Conservation (phyloP, 2,888 invertebrate species). For the Tipula unca region DNA sequence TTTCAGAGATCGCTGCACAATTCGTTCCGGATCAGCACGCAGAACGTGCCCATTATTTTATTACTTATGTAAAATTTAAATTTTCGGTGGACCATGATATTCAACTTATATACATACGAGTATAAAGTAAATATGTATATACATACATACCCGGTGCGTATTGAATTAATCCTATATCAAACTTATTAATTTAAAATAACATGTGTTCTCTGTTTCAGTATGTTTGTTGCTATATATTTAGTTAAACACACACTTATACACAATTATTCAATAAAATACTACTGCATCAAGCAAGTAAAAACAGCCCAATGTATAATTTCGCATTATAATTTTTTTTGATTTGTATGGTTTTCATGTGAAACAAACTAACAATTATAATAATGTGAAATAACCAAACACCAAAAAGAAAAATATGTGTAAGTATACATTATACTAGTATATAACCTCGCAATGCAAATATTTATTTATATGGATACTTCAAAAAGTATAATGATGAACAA, state of each 20-base stretch:
- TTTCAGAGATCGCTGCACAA: too few species aligned
- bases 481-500: neutral
- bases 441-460: neutral
- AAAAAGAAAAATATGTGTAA: neutral
- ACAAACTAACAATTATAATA: constrained; percentile 2
- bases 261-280: neutral
- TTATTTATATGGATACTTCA: neutral
- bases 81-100: neutral
- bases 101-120: neutral
- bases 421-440: neutral
- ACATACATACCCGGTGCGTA: neutral
- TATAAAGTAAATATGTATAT: neutral
- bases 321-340: neutral
- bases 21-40: too few species aligned
- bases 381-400: neutral
- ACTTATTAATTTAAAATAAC: neutral
- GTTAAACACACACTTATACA: neutral
- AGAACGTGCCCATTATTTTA: neutral
- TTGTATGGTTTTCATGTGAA: neutral
- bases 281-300: neutral
- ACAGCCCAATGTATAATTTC: neutral
- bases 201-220: neutral
- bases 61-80: neutral
- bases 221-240: neutral
- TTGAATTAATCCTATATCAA: neutral